Percentiles rank a stretch among this genome's conserved stretches.
These are phyloP conservation scores for Cynocephalus volans DNA, from an alignment of 2,113 vertebrate genomes.

Conservation along the genomic window DNA sequence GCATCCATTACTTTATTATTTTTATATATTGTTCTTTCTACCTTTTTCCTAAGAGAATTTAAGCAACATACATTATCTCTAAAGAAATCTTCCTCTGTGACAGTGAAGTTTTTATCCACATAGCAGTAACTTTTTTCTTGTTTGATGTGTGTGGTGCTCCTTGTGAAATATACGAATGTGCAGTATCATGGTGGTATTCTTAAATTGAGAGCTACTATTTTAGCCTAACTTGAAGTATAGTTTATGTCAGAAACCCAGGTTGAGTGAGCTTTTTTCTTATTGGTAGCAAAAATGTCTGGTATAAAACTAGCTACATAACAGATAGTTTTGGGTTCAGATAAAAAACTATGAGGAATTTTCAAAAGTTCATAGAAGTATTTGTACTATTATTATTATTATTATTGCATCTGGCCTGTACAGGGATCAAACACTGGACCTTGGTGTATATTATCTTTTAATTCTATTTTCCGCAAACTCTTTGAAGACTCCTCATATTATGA, in stretches of 20 bases:
- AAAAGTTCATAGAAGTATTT: no score
- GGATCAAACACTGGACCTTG: no score
- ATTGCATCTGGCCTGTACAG: no score
- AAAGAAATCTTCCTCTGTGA: background rate
- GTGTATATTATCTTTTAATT: no score
- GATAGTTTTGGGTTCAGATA: background rate
- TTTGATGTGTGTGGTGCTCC: background rate
- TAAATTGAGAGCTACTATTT: slow-evolving; percentile 44
- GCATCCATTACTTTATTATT: background rate
- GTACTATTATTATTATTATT: no score
- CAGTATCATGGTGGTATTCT: background rate
- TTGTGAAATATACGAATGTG: background rate
- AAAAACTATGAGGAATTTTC: background rate
- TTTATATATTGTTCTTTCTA: background rate
- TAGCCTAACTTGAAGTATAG: slow-evolving; percentile 34
- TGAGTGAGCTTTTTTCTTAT: background rate
- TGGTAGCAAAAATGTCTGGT: background rate
- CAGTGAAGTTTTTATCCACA: background rate
- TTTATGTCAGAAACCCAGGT: background rate
- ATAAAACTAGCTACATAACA: background rate
- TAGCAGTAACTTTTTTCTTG: background rate
- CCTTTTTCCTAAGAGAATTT: slow-evolving; percentile 35
- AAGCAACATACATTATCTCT: background rate
- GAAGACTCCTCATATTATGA: background rate
- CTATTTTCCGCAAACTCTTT: no score